Evolutionary conservation across 2,113 vertebrate species (phyloP).

Genomic region (Spizaetus ornatus): DNA sequence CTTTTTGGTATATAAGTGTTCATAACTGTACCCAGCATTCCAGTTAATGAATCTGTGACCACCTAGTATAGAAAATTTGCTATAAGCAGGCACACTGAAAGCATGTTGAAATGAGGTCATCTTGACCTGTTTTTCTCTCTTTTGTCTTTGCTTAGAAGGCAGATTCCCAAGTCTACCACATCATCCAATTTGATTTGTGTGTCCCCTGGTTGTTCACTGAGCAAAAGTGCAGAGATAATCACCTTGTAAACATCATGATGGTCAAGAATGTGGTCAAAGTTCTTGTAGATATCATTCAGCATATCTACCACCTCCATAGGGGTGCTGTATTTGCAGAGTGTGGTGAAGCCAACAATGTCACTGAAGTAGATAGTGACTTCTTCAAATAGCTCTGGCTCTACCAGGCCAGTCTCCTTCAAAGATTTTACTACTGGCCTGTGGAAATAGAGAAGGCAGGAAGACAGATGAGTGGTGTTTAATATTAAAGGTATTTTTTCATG

Average conservation of each 20-base stretch:
- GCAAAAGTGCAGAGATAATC: not conserved
- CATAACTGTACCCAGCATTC: not conserved
- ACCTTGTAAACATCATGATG: constrained; percentile 98
- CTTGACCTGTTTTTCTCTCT: not conserved
- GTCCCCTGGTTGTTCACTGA: not conserved
- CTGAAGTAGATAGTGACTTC: constrained; percentile 98
- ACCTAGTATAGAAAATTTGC: not conserved
- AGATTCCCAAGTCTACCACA: not conserved
- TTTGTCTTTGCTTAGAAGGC: not conserved
- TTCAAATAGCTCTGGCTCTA: constrained; percentile 93
- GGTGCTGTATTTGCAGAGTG: constrained; percentile 95
- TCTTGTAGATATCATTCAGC: constrained; percentile 97
- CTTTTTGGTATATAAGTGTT: not conserved
- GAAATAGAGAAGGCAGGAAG: not conserved
- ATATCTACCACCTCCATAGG: constrained; percentile 99
- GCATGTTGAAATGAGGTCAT: not conserved
- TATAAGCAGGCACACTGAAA: not conserved
- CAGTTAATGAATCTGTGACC: not conserved
- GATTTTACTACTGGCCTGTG: constrained; percentile 91
- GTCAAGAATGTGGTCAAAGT: constrained; percentile 94
- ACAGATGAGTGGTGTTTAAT: not conserved
- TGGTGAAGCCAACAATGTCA: constrained; percentile 97
- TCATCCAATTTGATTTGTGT: not conserved
- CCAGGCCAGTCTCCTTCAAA: constrained; percentile 91
- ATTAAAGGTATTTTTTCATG: not conserved